Evolutionary conservation across 1,140 invertebrate genomes (phyloP), one percentile per base, ranked within the genome.

Genomic region (Pristionchus pacificus): DNA sequence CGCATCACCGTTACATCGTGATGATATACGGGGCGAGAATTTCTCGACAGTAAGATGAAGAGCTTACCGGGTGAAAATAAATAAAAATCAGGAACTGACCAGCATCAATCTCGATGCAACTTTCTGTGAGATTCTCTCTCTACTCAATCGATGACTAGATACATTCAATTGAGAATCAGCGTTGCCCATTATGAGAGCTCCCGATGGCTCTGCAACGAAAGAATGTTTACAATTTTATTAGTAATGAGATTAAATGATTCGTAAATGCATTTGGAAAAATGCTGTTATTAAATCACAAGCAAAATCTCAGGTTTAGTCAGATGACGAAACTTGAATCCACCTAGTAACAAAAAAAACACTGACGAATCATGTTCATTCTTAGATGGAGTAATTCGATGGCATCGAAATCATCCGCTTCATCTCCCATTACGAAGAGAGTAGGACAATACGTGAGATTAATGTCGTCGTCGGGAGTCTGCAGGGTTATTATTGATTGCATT

Each of bases 371-470:
- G 6, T 6, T 19, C 38, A 10, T 6, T 49, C 19, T 49, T 49
- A 49, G 6, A 19, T 49, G 38, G 6, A 49, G 19, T 19, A 49
- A 10, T 19, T 6, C 19, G 38, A 49, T 10, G 6, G 38, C 6
- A 19, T 49, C 19, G 38, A 49, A 49, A 19, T 49, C 38, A 19
- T 49, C 6, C 38, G 38, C 38, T 58, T 73, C 58, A 24, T 65
- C 15, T n/a, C 71, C 71, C 14, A 73, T 38, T 2, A 73, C 60
- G 57, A 73, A 73, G 30, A 73, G 71, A 29, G 62, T 64, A 1
- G 71, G 71, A 29, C 71, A 73, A 49, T 73, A 73, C 3, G 71
- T 73, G 28, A 73, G 64, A 24, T 63, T 61, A n/a, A 73, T 68
- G 60, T 73, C 71, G 29, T 73, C 71, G 30, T 73, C 71, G n/a